These are phyloP conservation scores for Psephotus haematonotus DNA, from an alignment of 2,113 vertebrate genomes.

Conservation along the genomic window DNA sequence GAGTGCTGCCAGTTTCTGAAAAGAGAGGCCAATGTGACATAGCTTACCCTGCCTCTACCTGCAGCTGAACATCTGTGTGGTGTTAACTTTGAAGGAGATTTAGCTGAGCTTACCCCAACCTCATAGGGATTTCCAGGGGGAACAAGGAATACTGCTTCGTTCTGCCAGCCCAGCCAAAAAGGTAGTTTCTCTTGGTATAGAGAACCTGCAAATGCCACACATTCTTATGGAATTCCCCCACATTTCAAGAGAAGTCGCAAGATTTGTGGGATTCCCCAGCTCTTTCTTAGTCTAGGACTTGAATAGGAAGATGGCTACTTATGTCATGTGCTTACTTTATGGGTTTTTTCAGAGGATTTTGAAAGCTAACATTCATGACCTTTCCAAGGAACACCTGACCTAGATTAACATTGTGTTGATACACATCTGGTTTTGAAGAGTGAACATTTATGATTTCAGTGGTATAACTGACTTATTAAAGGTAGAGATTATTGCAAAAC, in stretches of 20 bases:
- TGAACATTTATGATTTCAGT: neutral
- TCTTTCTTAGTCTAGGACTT: neutral
- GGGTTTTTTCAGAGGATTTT: neutral
- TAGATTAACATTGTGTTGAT: neutral
- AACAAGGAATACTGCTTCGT: neutral
- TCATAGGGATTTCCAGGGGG: constrained; percentile 15
- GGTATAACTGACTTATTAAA: neutral
- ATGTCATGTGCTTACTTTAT: neutral
- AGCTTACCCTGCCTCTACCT: neutral
- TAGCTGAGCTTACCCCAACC: neutral
- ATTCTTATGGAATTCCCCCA: neutral
- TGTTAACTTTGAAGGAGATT: neutral
- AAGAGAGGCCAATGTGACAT: neutral
- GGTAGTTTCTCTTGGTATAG: neutral
- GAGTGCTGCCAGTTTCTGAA: neutral
- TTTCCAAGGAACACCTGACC: neutral
- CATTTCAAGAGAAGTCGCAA: neutral
- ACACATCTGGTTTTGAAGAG: neutral
- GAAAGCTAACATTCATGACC: neutral
- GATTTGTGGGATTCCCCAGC: neutral
- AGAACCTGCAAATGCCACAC: neutral
- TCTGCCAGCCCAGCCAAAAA: neutral
- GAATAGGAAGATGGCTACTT: neutral
- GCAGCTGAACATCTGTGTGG: neutral
- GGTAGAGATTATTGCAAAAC: neutral